A percentile compares a stretch with the other conserved stretches of the same genome.
Evolutionary conservation across 1,140 invertebrate species (phyloP).

Genomic region (Thaumetopoea pityocampa): DNA sequence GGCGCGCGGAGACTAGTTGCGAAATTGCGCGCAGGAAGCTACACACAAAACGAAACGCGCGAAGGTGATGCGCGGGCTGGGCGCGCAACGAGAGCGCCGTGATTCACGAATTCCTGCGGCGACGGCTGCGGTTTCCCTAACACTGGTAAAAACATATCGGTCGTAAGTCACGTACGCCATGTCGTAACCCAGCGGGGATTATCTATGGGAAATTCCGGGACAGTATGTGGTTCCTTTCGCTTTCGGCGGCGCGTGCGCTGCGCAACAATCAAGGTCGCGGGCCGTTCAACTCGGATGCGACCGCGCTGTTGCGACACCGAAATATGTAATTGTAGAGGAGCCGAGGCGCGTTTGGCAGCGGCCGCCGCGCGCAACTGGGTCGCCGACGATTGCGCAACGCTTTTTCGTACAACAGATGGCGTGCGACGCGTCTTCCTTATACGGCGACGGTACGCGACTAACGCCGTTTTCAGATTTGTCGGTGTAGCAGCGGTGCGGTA

Average conservation of each 20-base stretch:
- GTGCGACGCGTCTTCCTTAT: constrained; percentile 55
- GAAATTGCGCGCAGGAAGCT: constrained; percentile 43
- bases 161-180: constrained; percentile 50
- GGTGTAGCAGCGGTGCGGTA: too few relatives aligned
- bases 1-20: constrained; percentile 32
- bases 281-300: constrained; percentile 74
- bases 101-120: constrained; percentile 6
- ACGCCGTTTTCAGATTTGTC: too few relatives aligned
- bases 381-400: constrained; percentile 57
- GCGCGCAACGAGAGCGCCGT: background rate
- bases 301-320: constrained; percentile 63
- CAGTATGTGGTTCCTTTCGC: constrained; percentile 53
- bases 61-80: constrained; percentile 41
- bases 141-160: constrained; percentile 16
- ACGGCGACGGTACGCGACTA: constrained; percentile 25
- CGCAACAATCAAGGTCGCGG: constrained; percentile 65
- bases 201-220: constrained; percentile 39
- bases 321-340: constrained; percentile 72
- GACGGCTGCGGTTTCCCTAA: constrained; percentile 33
- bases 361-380: constrained; percentile 62
- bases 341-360: constrained; percentile 65
- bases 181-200: constrained; percentile 16
- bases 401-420: constrained; percentile 60
- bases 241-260: constrained; percentile 58
- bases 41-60: constrained; percentile 35